Evolutionary conservation across 1,140 invertebrate genomes (phyloP).

Genomic region (Lethocerus indicus): DNA sequence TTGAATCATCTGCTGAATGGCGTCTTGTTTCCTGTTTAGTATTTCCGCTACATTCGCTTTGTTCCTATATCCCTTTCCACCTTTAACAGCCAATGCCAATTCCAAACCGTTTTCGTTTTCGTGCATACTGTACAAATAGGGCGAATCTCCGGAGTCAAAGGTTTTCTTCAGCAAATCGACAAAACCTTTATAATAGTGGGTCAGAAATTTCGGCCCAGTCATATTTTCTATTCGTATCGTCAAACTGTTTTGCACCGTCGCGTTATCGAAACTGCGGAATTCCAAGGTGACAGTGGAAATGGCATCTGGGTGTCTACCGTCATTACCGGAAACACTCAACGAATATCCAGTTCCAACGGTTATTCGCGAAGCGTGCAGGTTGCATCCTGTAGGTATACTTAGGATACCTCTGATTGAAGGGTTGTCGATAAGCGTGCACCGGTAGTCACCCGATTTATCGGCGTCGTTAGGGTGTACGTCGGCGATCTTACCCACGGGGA

Average conservation of each 20-base stretch:
- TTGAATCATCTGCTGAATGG: slow-evolving; percentile 41
- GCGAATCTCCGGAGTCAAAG: slow-evolving; percentile 39
- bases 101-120: slow-evolving; percentile 45
- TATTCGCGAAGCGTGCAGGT: slow-evolving; percentile 52
- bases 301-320: slow-evolving; percentile 73
- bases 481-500: slow-evolving; percentile 63
- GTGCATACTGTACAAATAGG: slow-evolving; percentile 55
- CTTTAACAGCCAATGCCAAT: slow-evolving; percentile 44
- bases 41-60: slow-evolving; percentile 42
- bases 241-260: slow-evolving; percentile 65
- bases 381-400: slow-evolving; percentile 55
- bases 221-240: slow-evolving; percentile 55
- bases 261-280: slow-evolving; percentile 62
- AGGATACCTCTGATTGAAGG: slow-evolving; percentile 40
- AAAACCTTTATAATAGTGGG: slow-evolving; percentile 52
- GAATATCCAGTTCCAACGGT: slow-evolving; percentile 45
- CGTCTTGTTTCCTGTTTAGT: slow-evolving; percentile 39
- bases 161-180: slow-evolving; percentile 46
- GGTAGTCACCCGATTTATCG: slow-evolving; percentile 73
- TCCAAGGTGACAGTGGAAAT: slow-evolving; percentile 66
- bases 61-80: slow-evolving; percentile 31
- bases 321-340: slow-evolving; percentile 68
- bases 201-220: slow-evolving; percentile 53
- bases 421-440: slow-evolving; percentile 54
- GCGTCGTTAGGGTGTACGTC: slow-evolving; percentile 81